Conservation (phyloP, 2,888 invertebrate genomes). For the Troides aeacus region DNA sequence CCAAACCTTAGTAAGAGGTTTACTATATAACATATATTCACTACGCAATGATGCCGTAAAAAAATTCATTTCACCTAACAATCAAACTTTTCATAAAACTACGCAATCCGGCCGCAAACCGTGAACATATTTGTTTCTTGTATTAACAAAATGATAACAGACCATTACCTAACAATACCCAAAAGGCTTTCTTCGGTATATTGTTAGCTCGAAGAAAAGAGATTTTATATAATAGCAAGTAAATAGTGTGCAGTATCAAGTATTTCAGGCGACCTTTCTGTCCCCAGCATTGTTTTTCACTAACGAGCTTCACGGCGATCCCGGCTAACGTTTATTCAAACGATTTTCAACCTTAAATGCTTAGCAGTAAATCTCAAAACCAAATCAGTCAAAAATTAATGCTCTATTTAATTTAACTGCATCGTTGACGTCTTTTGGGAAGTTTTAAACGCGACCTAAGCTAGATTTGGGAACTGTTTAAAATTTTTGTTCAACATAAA, state of each 20-base stretch:
- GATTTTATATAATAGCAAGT: slow-evolving; percentile 13
- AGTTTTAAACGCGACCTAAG: slow-evolving; percentile 18
- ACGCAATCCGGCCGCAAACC: neutral
- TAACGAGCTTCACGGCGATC: slow-evolving; percentile 21
- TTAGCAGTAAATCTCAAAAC: slow-evolving; percentile 8
- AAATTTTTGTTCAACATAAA: neutral
- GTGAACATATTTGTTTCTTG: neutral
- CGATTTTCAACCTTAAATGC: slow-evolving; percentile 4
- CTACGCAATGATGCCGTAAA: too few relatives aligned
- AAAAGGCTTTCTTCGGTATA: slow-evolving; percentile 1
- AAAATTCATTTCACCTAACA: neutral
- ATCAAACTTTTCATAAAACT: neutral
- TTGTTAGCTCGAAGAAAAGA: neutral
- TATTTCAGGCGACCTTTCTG: slow-evolving; percentile 18
- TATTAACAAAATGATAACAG: neutral
- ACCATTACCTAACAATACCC: neutral
- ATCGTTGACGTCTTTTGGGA: slow-evolving; percentile 27
- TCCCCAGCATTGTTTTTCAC: slow-evolving; percentile 23
- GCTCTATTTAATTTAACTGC: slow-evolving; percentile 21
- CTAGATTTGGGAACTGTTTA: slow-evolving; percentile 21
- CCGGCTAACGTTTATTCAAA: neutral
- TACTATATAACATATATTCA: too few relatives aligned
- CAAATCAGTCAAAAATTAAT: neutral
- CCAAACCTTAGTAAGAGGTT: too few relatives aligned
- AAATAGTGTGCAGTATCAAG: slow-evolving; percentile 21